Evolutionary conservation across 2,888 invertebrate species (phyloP).

Genomic region (Dendrolimus pini): DNA sequence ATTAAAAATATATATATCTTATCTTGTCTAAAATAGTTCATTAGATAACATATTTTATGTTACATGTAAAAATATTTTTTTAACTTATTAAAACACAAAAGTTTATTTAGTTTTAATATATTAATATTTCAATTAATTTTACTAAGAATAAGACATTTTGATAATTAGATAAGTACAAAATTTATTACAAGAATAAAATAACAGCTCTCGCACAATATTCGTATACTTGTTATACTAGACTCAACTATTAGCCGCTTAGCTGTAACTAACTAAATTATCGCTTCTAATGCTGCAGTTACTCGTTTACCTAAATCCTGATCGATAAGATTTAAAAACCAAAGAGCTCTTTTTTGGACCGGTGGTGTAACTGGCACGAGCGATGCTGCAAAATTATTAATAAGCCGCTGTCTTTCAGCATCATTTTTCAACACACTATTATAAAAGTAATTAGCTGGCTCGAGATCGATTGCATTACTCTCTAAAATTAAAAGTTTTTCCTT

Average conservation of each 20-base stretch:
- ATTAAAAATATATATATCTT: too few species aligned
- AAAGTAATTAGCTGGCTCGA: conserved; percentile 82
- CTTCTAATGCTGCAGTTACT: conserved; percentile 4
- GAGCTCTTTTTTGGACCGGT: conserved; percentile 8
- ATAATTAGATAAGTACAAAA: too few species aligned
- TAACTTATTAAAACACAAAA: too few species aligned
- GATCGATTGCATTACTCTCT: conserved; percentile 22
- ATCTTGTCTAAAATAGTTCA: too few species aligned
- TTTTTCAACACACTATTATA: conserved; percentile 72
- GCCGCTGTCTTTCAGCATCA: conserved; percentile 7
- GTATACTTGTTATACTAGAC: too few species aligned
- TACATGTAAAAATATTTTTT: too few species aligned
- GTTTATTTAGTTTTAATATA: too few species aligned
- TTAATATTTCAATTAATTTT: too few species aligned
- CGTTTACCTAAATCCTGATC: conserved; percentile 9
- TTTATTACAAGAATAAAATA: too few species aligned
- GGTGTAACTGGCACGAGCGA: conserved; percentile 6
- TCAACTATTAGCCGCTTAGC: neutral
- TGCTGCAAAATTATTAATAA: conserved; percentile 5
- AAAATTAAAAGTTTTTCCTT: conserved; percentile 17
- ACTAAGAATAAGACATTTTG: too few species aligned
- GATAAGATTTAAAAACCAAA: conserved; percentile 7
- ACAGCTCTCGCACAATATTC: too few species aligned
- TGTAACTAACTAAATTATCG: neutral
- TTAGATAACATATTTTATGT: too few species aligned